Percentiles rank a stretch among this genome's conserved stretches.
These are phyloP conservation scores for Torymus auratus DNA, from an alignment of 2,888 invertebrate species.

Conservation along the genomic window DNA sequence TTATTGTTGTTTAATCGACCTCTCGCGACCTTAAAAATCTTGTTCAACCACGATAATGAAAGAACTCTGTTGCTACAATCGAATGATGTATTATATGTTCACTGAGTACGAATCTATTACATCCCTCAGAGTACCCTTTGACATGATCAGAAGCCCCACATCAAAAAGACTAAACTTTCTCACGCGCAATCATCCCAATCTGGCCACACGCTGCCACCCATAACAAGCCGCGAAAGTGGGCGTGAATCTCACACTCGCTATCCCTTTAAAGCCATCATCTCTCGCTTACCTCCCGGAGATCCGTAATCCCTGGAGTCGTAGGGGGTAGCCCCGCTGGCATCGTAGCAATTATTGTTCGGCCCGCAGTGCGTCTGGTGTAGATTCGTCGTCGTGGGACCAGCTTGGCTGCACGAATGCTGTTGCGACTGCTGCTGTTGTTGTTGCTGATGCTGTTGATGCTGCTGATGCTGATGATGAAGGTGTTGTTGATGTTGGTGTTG, in stretches of 20 bases:
- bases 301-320: slow-evolving; percentile 76
- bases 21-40: too few species aligned
- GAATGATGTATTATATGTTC: too few species aligned
- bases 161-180: slow-evolving; percentile 4
- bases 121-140: too few species aligned
- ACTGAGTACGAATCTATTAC: too few species aligned
- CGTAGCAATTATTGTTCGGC: slow-evolving; percentile 79
- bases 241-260: too few species aligned
- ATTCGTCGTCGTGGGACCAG: slow-evolving; percentile 68
- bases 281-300: slow-evolving; percentile 72
- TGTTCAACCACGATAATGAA: too few species aligned
- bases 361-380: slow-evolving; percentile 75
- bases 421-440: slow-evolving; percentile 76
- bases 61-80: too few species aligned
- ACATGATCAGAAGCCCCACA: neutral
- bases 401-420: slow-evolving; percentile 44
- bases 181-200: slow-evolving; percentile 12
- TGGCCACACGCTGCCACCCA: too few species aligned
- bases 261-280: neutral
- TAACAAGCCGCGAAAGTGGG: neutral
- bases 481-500: slow-evolving; percentile 72
- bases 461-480: slow-evolving; percentile 76
- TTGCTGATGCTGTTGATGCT: slow-evolving; percentile 71
- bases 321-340: slow-evolving; percentile 74
- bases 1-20: too few species aligned